Conservation (phyloP, 2,113 vertebrate species). For the Recurvirostra avosetta region DNA sequence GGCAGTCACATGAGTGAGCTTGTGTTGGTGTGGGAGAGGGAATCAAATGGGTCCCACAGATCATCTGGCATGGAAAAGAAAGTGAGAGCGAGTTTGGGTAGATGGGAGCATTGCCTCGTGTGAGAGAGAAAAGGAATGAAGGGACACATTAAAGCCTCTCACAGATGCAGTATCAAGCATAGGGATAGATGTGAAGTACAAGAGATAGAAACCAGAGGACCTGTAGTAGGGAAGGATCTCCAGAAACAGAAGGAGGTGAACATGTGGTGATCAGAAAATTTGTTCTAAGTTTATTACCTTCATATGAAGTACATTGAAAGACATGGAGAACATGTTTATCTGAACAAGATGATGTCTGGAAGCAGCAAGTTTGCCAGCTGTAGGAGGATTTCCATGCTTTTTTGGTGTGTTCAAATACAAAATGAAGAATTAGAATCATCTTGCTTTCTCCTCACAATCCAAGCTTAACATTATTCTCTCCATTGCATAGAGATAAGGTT, state of each 20-base stretch:
- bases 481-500: background rate
- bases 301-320: background rate
- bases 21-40: background rate
- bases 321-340: background rate
- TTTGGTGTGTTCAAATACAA: background rate
- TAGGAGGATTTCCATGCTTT: background rate
- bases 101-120: background rate
- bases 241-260: background rate
- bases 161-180: background rate
- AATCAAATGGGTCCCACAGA: background rate
- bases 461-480: background rate
- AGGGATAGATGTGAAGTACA: background rate
- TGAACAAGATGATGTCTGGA: background rate
- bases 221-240: background rate
- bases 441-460: background rate
- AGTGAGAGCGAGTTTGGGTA: background rate
- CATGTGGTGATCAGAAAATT: background rate
- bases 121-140: background rate
- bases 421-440: background rate
- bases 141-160: background rate
- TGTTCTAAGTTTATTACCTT: background rate
- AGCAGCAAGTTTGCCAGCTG: background rate
- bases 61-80: background rate
- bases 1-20: accelerated
- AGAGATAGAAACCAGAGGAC: background rate